A percentile compares a stretch with the other conserved stretches of the same genome.
These are phyloP conservation scores for Pseudorhombus dupliciocellatus DNA, from an alignment of 2,113 vertebrate genomes.

Conservation along the genomic window DNA sequence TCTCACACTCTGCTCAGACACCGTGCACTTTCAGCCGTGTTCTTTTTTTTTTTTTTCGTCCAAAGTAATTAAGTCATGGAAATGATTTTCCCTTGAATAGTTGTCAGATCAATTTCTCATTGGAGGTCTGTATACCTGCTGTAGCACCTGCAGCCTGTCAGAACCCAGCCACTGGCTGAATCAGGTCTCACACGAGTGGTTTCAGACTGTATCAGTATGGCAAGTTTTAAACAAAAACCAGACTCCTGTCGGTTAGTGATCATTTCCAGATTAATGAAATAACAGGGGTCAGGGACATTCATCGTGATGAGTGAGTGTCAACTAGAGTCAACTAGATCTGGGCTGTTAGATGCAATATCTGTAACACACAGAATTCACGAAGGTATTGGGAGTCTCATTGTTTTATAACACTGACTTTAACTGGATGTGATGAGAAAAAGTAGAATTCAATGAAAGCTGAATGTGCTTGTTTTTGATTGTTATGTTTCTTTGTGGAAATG, in stretches of 20 bases:
- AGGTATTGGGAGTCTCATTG: not conserved
- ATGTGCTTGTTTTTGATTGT: not conserved
- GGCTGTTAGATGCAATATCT: not conserved
- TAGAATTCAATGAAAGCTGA: not conserved
- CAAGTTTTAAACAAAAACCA: slow-evolving; percentile 48
- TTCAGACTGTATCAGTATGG: slow-evolving; percentile 21
- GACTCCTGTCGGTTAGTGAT: slow-evolving; percentile 17
- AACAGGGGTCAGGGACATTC: slow-evolving; percentile 3
- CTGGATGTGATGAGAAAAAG: not conserved
- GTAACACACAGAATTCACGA: not conserved
- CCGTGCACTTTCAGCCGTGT: slow-evolving; percentile 44
- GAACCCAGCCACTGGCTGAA: slow-evolving; percentile 62
- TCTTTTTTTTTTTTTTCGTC: slow-evolving; percentile 26
- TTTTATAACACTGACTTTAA: not conserved
- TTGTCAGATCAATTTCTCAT: slow-evolving; percentile 80
- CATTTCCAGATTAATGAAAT: slow-evolving; percentile 18
- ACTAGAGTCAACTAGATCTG: no score
- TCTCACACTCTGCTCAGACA: slow-evolving; percentile 47
- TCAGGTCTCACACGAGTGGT: slow-evolving; percentile 54
- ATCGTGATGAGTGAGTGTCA: not conserved
- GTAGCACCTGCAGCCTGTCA: slow-evolving; percentile 63
- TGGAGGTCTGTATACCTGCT: slow-evolving; percentile 70
- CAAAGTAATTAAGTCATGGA: slow-evolving; percentile 77
- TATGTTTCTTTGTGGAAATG: no score
- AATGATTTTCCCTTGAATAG: slow-evolving; percentile 78